phyloP scores from a whole-genome alignment of 2,113 vertebrate genomes.

The Ctenomys sociabilis region DNA sequence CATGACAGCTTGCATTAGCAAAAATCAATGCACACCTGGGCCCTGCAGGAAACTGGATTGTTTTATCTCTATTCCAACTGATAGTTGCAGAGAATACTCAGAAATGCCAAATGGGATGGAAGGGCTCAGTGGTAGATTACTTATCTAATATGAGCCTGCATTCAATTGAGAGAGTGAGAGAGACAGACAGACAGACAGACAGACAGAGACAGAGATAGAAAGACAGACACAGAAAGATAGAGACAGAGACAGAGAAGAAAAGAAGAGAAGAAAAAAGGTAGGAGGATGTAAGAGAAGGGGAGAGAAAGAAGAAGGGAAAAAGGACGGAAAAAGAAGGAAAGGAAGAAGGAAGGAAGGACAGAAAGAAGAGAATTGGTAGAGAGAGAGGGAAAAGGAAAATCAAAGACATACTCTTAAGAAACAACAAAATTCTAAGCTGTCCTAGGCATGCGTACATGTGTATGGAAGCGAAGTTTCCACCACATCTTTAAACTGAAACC shows the following conservation, averaged over 20 bases:
- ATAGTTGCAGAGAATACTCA: not conserved
- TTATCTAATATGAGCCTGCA: not conserved
- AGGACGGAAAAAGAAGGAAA: too few species aligned
- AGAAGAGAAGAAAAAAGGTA: too few species aligned
- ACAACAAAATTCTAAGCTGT: not conserved
- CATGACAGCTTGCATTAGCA: not conserved
- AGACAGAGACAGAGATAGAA: too few species aligned
- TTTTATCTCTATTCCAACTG: not conserved
- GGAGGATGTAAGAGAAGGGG: not conserved
- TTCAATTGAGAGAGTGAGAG: not conserved
- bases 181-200: not conserved
- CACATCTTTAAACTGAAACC: not conserved
- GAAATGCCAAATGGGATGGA: not conserved
- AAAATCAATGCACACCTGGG: not conserved
- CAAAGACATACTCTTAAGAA: not conserved
- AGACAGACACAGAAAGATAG: not conserved
- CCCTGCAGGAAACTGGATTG: not conserved
- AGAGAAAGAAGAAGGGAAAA: not conserved
- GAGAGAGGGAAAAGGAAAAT: conserved; percentile 1
- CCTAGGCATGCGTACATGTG: not conserved
- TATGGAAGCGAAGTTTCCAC: not conserved
- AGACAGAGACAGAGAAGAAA: not conserved
- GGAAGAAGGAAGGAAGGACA: fast-evolving
- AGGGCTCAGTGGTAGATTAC: not conserved
- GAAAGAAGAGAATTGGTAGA: not conserved